Evolutionary conservation across 2,888 invertebrate species (phyloP), one percentile per base, ranked within the genome.

Genomic region (Metalampra italica): DNA sequence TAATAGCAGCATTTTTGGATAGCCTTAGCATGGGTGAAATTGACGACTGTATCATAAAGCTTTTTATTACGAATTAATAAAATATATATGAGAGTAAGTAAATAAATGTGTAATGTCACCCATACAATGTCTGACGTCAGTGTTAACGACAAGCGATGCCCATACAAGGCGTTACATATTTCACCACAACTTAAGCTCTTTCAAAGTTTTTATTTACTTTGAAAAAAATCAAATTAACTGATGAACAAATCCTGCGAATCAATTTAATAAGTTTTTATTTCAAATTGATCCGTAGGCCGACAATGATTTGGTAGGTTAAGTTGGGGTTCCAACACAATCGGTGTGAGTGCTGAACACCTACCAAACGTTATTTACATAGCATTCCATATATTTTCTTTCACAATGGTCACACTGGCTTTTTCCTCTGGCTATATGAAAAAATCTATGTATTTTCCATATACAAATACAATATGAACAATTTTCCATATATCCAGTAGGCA

Each of bases 131-230:
- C 79, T 71, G 61, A 70, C 78, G 80, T 75, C 84, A 78, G 75
- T 81, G 88, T 87, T 87, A 88, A 89, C 87, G 86, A 84, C 80
- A 87, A 89, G 88, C 88, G 78, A 84, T 82, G 83, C 80, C 84
- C 86, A 86, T 82, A 84, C 86, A 83, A 84, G 78, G 85, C 81
- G 78, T 71, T 73, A 75, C 67, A 62, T 43, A 53, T 55, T 51
- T 62, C 57, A 59, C 68, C 68, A 69, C 63, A 62, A 57, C 56
- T 54, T 0, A 55, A 62, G 59, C 47, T 59, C 32, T 13, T 49
- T 30, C 45, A 41, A 49, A 47, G 14, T 53, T 59, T 71, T 22
- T 22, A 3, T 22, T 22, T 22, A 22, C 22, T 22, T 3, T 66
- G 58, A 71, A 72, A 72, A 71, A 69, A 69, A 65, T 61, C 71